Percentiles rank a stretch among this genome's conserved stretches.
These are phyloP conservation scores for Sminthurides aquaticus DNA, from an alignment of 2,888 invertebrate genomes.

Conservation along the genomic window DNA sequence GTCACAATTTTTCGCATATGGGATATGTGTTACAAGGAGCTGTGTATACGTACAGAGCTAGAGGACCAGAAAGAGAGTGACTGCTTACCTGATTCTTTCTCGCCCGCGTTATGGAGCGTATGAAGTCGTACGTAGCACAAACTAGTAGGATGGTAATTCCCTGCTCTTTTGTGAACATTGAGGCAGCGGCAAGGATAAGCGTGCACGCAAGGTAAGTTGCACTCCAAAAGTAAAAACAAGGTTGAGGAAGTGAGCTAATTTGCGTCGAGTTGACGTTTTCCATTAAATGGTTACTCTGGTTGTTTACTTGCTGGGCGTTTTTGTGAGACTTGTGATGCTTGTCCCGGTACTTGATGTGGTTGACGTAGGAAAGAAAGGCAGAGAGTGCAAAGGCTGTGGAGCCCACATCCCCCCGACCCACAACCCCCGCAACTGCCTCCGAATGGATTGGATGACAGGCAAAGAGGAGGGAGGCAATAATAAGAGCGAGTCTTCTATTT, in stretches of 20 bases:
- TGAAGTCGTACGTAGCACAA: constrained; percentile 80
- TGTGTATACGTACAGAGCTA: too few relatives aligned
- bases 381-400: constrained; percentile 84
- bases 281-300: background rate
- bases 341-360: constrained; percentile 57
- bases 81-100: constrained; percentile 36
- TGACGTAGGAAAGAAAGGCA: constrained; percentile 75
- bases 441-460: constrained; percentile 94
- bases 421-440: constrained; percentile 91
- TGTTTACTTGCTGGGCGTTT: background rate
- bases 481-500: constrained; percentile 44
- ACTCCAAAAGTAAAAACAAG: constrained; percentile 23
- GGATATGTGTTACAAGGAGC: too few relatives aligned
- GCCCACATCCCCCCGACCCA: constrained; percentile 88
- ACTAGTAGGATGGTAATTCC: constrained; percentile 85
- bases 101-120: constrained; percentile 46
- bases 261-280: background rate
- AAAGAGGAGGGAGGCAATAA: constrained; percentile 74
- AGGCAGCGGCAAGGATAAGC: constrained; percentile 56
- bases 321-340: constrained; percentile 7
- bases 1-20: too few relatives aligned
- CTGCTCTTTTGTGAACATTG: constrained; percentile 88
- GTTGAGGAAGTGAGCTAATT: background rate
- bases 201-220: constrained; percentile 56
- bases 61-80: background rate